Evolutionary conservation across 2,888 invertebrate genomes (phyloP).

Genomic region (Agrenia bidenticulata): DNA sequence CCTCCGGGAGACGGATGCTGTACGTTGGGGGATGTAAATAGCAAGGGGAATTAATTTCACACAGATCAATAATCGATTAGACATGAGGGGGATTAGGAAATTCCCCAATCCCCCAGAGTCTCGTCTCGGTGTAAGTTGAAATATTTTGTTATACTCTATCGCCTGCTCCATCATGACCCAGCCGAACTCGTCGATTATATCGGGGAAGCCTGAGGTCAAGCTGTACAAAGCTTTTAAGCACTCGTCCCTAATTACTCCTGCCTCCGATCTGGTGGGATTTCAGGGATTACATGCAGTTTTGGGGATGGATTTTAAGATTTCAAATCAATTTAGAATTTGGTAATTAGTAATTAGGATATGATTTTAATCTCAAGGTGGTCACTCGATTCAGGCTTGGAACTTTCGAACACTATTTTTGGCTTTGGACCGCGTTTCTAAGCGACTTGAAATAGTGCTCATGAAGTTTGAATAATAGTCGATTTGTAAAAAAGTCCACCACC

Average conservation of each 20-base stretch:
- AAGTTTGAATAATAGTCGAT: no score
- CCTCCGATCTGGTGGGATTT: conserved; percentile 38
- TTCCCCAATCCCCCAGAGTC: background rate
- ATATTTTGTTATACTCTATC: conserved; percentile 33
- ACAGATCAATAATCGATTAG: conserved; percentile 2
- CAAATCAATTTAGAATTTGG: background rate
- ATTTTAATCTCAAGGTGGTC: no score
- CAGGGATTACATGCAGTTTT: no score
- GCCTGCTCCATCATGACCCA: conserved; percentile 44
- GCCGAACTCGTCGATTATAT: conserved; percentile 41
- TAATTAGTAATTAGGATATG: no score
- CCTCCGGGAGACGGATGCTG: conserved; percentile 22
- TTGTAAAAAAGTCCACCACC: no score
- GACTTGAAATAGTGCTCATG: background rate
- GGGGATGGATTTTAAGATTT: no score
- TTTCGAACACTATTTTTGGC: no score
- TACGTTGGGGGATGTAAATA: conserved; percentile 9
- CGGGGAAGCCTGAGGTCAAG: conserved; percentile 42
- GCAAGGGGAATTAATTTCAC: background rate
- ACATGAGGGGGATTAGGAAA: background rate
- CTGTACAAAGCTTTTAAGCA: conserved; percentile 33
- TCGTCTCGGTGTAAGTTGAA: background rate
- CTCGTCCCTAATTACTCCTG: conserved; percentile 34
- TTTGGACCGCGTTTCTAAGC: no score
- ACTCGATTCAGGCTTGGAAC: background rate